A percentile compares a stretch with the other conserved stretches of the same genome.
Evolutionary conservation across 2,113 vertebrate genomes (phyloP).

Genomic region (Neomonachus schauinslandi): DNA sequence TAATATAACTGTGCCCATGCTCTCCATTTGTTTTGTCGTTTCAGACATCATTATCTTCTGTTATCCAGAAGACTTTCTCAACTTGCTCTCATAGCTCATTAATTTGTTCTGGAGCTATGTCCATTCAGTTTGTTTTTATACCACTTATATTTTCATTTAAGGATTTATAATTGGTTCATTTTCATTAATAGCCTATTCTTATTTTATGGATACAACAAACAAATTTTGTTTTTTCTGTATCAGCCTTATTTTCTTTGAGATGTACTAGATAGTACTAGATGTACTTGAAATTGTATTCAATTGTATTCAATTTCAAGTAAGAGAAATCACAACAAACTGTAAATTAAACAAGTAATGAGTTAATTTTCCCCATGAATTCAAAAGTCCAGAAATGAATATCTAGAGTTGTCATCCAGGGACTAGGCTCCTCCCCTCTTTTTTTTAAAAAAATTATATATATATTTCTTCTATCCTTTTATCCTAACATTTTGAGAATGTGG

Average conservation of each 20-base stretch:
- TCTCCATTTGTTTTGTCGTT: background rate
- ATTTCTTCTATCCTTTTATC: background rate
- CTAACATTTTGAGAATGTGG: background rate
- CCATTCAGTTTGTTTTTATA: background rate
- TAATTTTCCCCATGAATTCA: background rate
- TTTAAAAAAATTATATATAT: background rate
- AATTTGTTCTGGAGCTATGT: background rate
- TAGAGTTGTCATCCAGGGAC: background rate
- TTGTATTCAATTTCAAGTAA: background rate
- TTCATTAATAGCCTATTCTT: background rate
- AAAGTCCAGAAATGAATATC: background rate
- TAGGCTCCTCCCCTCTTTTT: background rate
- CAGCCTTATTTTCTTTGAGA: background rate
- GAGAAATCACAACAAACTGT: background rate
- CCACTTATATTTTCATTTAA: slow-evolving; percentile 7
- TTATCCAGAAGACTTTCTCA: background rate
- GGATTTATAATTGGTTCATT: background rate
- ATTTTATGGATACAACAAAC: background rate
- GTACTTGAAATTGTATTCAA: too few relatives aligned
- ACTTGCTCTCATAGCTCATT: background rate
- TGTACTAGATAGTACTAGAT: background rate
- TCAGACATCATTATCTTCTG: background rate
- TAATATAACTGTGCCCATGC: background rate
- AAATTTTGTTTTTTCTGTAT: background rate
- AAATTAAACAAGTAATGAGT: background rate